Evolutionary conservation across 2,797 vertebrate genomes (phyloP).

Genomic region (Remorina albescens): DNA sequence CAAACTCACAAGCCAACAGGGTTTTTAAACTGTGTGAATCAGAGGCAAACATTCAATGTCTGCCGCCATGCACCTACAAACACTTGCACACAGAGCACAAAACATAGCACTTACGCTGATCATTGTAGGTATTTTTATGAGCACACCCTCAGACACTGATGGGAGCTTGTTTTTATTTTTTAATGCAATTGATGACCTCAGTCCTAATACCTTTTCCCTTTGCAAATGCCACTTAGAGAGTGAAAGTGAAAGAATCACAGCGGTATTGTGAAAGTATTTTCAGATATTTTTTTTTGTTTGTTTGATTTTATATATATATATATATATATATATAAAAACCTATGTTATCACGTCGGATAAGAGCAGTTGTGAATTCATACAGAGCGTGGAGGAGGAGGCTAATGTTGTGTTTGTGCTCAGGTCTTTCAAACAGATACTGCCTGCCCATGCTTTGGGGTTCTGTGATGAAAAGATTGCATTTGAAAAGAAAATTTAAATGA

Average conservation of each 20-base stretch:
- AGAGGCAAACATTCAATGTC: constrained; percentile 35
- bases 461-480: constrained; percentile 48
- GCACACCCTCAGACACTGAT: constrained; percentile 65
- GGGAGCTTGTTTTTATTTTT: constrained; percentile 63
- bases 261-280: constrained; percentile 72
- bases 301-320: constrained; percentile 48
- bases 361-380: constrained; percentile 36
- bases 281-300: constrained; percentile 64
- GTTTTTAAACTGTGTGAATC: constrained; percentile 48
- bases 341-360: constrained; percentile 54
- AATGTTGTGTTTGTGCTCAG: constrained; percentile 55
- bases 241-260: constrained; percentile 50
- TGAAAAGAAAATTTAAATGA: constrained; percentile 26
- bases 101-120: constrained; percentile 70
- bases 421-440: constrained; percentile 65
- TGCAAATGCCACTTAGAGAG: constrained; percentile 81
- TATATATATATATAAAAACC: constrained; percentile 49
- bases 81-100: constrained; percentile 66
- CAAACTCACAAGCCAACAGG: constrained; percentile 69
- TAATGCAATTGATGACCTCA: constrained; percentile 82
- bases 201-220: constrained; percentile 79
- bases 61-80: constrained; percentile 50
- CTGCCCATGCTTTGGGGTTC: constrained; percentile 44
- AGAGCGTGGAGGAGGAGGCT: constrained; percentile 26
- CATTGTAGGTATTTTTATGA: constrained; percentile 63